Conservation (phyloP, 2,113 vertebrate genomes). For the Coptodon rendalli region DNA sequence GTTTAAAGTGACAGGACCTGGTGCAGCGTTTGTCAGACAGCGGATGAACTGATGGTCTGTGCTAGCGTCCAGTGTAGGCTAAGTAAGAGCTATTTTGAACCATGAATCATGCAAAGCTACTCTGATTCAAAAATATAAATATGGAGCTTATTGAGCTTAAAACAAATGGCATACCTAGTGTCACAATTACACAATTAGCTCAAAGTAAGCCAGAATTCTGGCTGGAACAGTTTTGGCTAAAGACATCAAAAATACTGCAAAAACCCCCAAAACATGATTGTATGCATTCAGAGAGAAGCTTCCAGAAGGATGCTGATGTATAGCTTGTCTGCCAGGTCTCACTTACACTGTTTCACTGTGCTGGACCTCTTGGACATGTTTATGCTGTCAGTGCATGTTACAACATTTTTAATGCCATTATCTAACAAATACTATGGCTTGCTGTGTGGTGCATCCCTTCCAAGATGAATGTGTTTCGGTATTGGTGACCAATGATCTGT, state of each 20-base stretch:
- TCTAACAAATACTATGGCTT: not conserved
- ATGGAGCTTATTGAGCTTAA: not conserved
- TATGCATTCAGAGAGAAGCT: not conserved
- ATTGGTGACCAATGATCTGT: not conserved
- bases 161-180: not conserved
- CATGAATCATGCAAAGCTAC: not conserved
- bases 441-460: not conserved
- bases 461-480: not conserved
- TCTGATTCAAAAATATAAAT: not conserved
- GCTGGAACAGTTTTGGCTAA: not conserved
- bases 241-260: not conserved
- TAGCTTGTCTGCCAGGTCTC: not conserved
- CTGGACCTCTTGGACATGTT: not conserved
- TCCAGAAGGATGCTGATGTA: not conserved
- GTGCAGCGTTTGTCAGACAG: not conserved
- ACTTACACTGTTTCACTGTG: not conserved
- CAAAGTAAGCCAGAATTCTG: not conserved
- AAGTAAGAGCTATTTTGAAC: not conserved
- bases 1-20: not conserved
- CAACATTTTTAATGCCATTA: not conserved
- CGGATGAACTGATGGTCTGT: not conserved
- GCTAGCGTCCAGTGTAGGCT: not conserved
- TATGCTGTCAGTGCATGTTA: not conserved
- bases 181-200: not conserved
- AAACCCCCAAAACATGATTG: not conserved